Base-by-base conservation (phyloP, 2,113 vertebrate genomes). In the Psettodes erumei region DNA sequence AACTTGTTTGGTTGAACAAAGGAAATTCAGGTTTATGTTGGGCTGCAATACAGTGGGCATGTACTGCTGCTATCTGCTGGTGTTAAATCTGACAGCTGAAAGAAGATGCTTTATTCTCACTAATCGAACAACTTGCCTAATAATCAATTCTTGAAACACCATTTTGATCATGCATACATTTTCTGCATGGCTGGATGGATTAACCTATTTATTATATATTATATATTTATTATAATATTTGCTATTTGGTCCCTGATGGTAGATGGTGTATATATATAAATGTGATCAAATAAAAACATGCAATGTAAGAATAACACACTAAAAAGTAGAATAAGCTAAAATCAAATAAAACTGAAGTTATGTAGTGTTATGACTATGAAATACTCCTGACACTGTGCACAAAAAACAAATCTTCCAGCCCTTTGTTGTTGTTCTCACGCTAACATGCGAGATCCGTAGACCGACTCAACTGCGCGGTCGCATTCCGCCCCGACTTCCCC, bases 391-490 rank as follows among this genome's bases (percentile, higher is more conserved):
- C 48, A 50, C 21, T 43, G 74, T 23, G 0, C 58, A 43, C 27
- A 18, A 16, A n/a, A 38, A 69, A 43, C 77, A 69, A 40, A 50
- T 45, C 63, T 81, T 77, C 45, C 82, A 84, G 76, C 82, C 74
- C 88, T 90, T 92, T 92, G 89, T 93, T 93, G 89, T 90, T 87
- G 82, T 86, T 90, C 90, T 92, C 89, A 90, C 90, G 89, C 89
- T 93, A 91, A 90, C 61, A 81, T 86, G 82, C 86, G 86, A 89
- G 89, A 90, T 89, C 90, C 89, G 83, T 66, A 54, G 77, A 80
- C 43, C 71, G 83, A 82, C 72, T 89, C 82, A 2, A 75, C 86
- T 84, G 87, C 88, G 89, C 89, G 90, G 86, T 80, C 87, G 84
- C 90, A 89, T 85, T 88, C 90, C 88, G 87, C 86, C 86, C 85